Evolutionary conservation across 2,797 vertebrate genomes (phyloP).

Genomic region (Leucoraja ocellata): DNA sequence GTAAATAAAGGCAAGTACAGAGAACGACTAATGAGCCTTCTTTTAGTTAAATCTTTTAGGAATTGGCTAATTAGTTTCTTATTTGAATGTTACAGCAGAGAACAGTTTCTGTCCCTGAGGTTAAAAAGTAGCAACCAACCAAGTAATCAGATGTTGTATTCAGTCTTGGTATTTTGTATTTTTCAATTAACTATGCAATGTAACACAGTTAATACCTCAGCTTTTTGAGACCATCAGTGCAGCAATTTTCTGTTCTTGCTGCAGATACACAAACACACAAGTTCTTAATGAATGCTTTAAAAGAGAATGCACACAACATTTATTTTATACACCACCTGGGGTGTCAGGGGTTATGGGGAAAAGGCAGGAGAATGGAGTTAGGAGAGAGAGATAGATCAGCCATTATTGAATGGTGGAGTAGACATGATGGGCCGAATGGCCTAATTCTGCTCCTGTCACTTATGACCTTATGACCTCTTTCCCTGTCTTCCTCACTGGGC

Average conservation of each 20-base stretch:
- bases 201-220: constrained; percentile 22
- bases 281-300: constrained; percentile 1
- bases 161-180: constrained; percentile 60
- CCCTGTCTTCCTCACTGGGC: no score
- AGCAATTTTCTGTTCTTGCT: constrained; percentile 2
- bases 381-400: no score
- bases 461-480: no score
- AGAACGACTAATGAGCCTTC: constrained; percentile 72
- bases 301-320: background rate
- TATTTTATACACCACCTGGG: background rate
- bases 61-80: constrained; percentile 79
- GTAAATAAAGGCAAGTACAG: constrained; percentile 73
- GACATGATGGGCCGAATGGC: no score
- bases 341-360: no score
- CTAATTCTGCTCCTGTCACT: no score
- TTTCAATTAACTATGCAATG: constrained; percentile 40
- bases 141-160: constrained; percentile 62
- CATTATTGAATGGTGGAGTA: no score
- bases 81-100: constrained; percentile 65
- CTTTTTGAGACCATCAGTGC: constrained; percentile 7
- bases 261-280: background rate
- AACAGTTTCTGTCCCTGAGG: constrained; percentile 71
- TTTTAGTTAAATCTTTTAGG: constrained; percentile 64
- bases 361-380: no score
- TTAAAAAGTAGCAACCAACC: constrained; percentile 60